These are phyloP conservation scores for Girardinichthys multiradiatus DNA, from an alignment of 2,113 vertebrate genomes.

Conservation along the genomic window DNA sequence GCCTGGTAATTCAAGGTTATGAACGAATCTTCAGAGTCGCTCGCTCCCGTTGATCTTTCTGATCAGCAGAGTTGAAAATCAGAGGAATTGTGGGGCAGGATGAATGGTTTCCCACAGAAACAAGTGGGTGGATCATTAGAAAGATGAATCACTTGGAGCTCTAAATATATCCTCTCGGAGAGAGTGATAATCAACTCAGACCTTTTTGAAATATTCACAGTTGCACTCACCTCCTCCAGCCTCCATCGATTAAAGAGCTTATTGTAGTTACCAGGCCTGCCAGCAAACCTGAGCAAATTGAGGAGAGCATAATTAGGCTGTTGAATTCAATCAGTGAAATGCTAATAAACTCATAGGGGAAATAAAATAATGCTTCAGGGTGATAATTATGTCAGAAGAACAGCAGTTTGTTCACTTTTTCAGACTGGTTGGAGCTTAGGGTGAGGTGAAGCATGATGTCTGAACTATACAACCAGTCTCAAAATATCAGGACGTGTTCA, in stretches of 20 bases:
- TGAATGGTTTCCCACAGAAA: slow-evolving; percentile 30
- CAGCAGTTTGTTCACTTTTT: slow-evolving; percentile 7
- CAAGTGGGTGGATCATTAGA: slow-evolving; percentile 20
- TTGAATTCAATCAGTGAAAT: slow-evolving; percentile 56
- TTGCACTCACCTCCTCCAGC: slow-evolving; percentile 92
- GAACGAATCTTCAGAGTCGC: slow-evolving; percentile 9
- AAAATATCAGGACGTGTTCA: neutral
- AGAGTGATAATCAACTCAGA: slow-evolving; percentile 23
- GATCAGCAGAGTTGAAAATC: slow-evolving; percentile 42
- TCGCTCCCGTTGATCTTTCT: slow-evolving; percentile 3
- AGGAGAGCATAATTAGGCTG: slow-evolving; percentile 48
- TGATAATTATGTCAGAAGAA: slow-evolving; percentile 30
- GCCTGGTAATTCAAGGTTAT: slow-evolving; percentile 13
- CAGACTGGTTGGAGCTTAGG: too few species aligned
- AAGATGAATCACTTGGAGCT: slow-evolving; percentile 31
- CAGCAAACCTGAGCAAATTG: slow-evolving; percentile 88
- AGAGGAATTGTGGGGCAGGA: slow-evolving; percentile 36
- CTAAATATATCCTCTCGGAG: slow-evolving; percentile 31
- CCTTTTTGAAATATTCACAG: slow-evolving; percentile 36
- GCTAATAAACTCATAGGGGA: slow-evolving; percentile 23
- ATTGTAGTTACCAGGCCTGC: slow-evolving; percentile 97
- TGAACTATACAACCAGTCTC: slow-evolving; percentile 7
- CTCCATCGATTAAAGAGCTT: slow-evolving; percentile 98
- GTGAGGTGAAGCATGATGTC: neutral
- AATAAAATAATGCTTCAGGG: slow-evolving; percentile 12